Conservation (phyloP, 2,888 invertebrate species). For the Ypsolopha sequella region DNA sequence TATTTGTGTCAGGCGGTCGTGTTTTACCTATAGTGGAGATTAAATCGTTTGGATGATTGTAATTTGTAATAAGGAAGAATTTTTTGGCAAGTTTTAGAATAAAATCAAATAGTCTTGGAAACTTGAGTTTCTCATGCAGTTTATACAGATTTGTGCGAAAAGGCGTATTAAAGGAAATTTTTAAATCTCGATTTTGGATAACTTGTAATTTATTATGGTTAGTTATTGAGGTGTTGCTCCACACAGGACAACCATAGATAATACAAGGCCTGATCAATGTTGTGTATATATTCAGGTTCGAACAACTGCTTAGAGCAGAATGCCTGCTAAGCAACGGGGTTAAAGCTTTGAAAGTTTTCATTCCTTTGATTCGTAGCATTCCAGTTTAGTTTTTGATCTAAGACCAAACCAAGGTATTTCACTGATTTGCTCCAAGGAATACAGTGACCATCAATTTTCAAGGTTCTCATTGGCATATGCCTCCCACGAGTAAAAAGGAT, state of each 20-base stretch:
- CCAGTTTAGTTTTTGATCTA: slow-evolving; percentile 5
- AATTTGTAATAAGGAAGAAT: background rate
- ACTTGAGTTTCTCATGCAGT: background rate
- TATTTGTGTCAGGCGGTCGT: too few species aligned
- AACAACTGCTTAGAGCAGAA: background rate
- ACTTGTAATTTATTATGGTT: background rate
- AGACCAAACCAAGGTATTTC: slow-evolving; percentile 1
- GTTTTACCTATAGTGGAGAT: background rate
- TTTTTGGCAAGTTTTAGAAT: background rate
- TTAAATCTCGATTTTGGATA: slow-evolving; percentile 4
- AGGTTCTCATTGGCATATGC: background rate
- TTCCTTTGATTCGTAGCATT: background rate
- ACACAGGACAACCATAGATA: slow-evolving; percentile 3
- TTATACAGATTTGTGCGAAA: background rate
- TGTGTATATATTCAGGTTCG: background rate
- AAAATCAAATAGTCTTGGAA: background rate
- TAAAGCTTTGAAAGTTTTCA: background rate
- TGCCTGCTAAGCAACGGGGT: slow-evolving; percentile 2
- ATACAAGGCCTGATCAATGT: slow-evolving; percentile 1
- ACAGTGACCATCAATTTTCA: background rate
- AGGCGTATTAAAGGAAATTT: slow-evolving; percentile 4
- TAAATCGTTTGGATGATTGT: background rate
- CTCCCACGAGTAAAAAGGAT: slow-evolving; percentile 3
- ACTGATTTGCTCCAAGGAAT: slow-evolving; percentile 2
- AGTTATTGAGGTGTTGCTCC: slow-evolving; percentile 1